These are phyloP conservation scores for Scelioninae gen. 1 DNA, from an alignment of 2,888 invertebrate species.

Conservation along the genomic window DNA sequence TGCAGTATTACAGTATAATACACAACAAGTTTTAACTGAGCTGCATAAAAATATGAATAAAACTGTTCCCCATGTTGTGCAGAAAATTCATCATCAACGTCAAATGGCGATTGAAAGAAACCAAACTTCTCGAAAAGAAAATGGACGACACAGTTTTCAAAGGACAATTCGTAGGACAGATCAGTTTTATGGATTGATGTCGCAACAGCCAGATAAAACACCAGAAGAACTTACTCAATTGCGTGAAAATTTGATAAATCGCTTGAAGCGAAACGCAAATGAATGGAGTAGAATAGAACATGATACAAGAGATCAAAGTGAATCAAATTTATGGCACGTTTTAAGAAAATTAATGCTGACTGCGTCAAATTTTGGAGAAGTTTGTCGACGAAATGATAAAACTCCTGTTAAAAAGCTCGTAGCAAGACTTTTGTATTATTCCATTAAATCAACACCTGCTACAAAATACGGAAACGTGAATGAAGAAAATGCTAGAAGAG, in stretches of 20 bases:
- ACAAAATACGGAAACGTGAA: slow-evolving; percentile 56
- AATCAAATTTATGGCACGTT: slow-evolving; percentile 2
- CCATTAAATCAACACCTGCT: neutral
- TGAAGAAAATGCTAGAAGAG: slow-evolving; percentile 41
- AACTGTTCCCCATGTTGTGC: neutral
- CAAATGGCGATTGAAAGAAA: neutral
- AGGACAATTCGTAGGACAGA: neutral
- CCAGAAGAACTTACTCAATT: slow-evolving; percentile 11
- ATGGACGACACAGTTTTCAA: neutral
- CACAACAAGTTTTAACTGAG: slow-evolving; percentile 12
- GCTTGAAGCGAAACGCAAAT: slow-evolving; percentile 19
- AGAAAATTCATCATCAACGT: neutral
- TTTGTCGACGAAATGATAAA: slow-evolving; percentile 37
- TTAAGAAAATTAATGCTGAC: slow-evolving; percentile 47
- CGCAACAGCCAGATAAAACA: slow-evolving; percentile 30
- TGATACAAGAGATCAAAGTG: slow-evolving; percentile 38
- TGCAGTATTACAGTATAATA: slow-evolving; percentile 18
- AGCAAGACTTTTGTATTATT: slow-evolving; percentile 48
- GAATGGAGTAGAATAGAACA: slow-evolving; percentile 39
- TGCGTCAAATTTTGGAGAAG: slow-evolving; percentile 56
- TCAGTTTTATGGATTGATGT: slow-evolving; percentile 6
- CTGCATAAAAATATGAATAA: neutral
- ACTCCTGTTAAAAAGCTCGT: slow-evolving; percentile 46
- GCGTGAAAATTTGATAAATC: slow-evolving; percentile 16
- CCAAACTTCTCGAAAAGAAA: slow-evolving; percentile 5